Evolutionary conservation across 2,888 invertebrate genomes (phyloP).

Genomic region (Cetonia aurata): DNA sequence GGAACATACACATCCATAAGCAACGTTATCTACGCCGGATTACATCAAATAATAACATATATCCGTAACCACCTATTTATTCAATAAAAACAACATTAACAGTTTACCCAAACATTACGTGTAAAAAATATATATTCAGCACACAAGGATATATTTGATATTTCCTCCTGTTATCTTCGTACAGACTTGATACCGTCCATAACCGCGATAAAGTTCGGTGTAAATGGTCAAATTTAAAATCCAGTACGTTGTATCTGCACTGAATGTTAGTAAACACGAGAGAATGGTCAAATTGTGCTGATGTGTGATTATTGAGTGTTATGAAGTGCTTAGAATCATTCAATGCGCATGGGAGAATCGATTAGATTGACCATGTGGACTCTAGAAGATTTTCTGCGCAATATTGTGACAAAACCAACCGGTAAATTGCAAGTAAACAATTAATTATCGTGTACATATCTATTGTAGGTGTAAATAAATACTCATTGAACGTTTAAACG

Average conservation of each 20-base stretch:
- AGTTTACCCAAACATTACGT: too few species aligned
- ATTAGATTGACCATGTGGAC: neutral
- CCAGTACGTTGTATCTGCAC: neutral
- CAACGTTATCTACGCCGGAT: too few species aligned
- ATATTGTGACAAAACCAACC: constrained; percentile 7
- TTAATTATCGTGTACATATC: too few species aligned
- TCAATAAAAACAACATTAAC: too few species aligned
- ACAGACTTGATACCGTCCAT: constrained; percentile 1
- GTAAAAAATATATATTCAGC: neutral
- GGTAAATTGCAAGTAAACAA: neutral
- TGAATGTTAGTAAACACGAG: neutral
- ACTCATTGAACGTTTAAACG: too few species aligned
- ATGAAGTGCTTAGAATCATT: neutral
- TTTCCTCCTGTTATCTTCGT: constrained; percentile 21
- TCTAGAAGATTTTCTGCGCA: constrained; percentile 6
- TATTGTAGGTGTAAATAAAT: too few species aligned
- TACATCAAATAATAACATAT: too few species aligned
- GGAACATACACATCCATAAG: too few species aligned
- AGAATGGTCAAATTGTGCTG: neutral
- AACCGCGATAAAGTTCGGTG: neutral
- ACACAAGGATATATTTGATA: constrained; percentile 10
- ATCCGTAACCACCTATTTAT: too few species aligned
- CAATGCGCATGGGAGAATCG: neutral
- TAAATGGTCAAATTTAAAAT: neutral
- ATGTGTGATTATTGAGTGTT: neutral